Evolutionary conservation across 2,113 vertebrate species (phyloP), one percentile per base, ranked within the genome.

Genomic region (Labrus mixtus): DNA sequence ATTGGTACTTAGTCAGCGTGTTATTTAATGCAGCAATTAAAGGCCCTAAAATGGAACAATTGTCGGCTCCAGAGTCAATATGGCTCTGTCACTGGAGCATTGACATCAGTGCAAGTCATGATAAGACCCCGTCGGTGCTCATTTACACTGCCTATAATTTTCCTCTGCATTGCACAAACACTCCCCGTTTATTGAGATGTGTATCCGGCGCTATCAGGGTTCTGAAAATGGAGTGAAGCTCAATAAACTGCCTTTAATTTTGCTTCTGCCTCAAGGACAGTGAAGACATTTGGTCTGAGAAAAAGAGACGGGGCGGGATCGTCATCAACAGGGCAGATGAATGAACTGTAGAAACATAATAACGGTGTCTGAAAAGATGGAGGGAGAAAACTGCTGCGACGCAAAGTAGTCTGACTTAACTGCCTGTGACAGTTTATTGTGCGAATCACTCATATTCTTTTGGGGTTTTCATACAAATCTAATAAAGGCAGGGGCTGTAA

Each of bases 161-260:
- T 53, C 45, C 51, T 68, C 64, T 68, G 53, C 62, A 37, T 62
- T 67, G 58, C 78, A 61, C 51, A 65, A 60, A 22, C 37, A 20
- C 61, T 54, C 19, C 37, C 58, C 55, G 55, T 74, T 75, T 82
- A 73, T 73, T 86, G 78, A 63, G 39, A 61, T 29, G 10, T 20
- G 33, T 55, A 62, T 84, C 78, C 58, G 74, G 73, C 79, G 53
- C 53, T 54, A 78, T 79, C 62, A 45, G 41, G 43, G 84, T 33
- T 41, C 51, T 68, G 45, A 79, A 51, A 82, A 66, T 57, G 69
- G 60, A 69, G 68, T 45, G 78, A 85, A 43, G 77, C 82, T 79
- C 66, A 69, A 81, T 90, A 89, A 83, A 87, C 66, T 63, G 70
- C 57, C 55, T 76, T 37, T 75, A 55, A 91, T 81, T 79, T 82